A percentile compares a stretch with the other conserved stretches of the same genome.
Conservation (phyloP, 2,113 vertebrate species). For the Phainopepla nitens region DNA sequence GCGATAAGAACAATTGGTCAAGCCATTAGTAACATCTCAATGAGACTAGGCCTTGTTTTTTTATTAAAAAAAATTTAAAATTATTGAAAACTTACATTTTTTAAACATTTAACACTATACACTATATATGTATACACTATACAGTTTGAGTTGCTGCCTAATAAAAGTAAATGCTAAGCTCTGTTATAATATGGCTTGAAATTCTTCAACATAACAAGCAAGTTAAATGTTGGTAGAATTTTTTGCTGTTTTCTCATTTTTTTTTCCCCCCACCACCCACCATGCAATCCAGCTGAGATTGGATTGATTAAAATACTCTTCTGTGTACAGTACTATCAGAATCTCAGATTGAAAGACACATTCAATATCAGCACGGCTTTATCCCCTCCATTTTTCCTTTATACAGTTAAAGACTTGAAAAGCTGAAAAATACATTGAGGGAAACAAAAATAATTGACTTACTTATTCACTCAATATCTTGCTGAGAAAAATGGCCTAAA, state of each 20-base stretch:
- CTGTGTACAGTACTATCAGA: background rate
- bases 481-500: background rate
- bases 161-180: background rate
- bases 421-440: background rate
- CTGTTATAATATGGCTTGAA: background rate
- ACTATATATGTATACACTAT: background rate
- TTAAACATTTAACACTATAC: background rate
- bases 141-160: background rate
- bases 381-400: background rate
- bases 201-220: background rate
- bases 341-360: background rate
- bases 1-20: background rate
- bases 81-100: fast-evolving
- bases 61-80: background rate
- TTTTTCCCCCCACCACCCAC: fast-evolving
- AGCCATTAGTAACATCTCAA: background rate
- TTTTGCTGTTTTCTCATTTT: background rate
- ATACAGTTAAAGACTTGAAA: background rate
- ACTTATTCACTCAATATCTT: background rate
- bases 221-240: fast-evolving
- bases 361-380: background rate
- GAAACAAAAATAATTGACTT: background rate
- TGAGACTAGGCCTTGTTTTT: background rate
- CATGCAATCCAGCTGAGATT: background rate
- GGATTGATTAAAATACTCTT: background rate